These are phyloP conservation scores for Tenrec ecaudatus DNA, from an alignment of 2,113 vertebrate genomes.

Conservation along the genomic window DNA sequence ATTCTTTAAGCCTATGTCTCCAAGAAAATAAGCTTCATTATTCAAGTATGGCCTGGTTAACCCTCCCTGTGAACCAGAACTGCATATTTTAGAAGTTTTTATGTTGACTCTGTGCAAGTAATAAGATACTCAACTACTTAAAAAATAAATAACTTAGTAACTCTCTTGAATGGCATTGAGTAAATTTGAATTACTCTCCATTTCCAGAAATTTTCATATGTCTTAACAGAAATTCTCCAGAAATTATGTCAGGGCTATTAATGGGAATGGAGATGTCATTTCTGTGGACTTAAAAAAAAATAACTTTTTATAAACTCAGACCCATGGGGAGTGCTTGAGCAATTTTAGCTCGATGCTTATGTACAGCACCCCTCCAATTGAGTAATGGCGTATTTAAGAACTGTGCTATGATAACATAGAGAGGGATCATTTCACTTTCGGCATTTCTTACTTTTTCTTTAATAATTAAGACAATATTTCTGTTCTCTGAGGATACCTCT, in stretches of 20 bases:
- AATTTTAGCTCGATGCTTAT: conserved; percentile 33
- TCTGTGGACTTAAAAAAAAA: conserved; percentile 66
- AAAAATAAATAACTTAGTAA: conserved; percentile 58
- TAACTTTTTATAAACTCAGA: conserved; percentile 43
- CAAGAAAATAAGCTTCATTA: conserved; percentile 4
- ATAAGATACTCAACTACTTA: conserved; percentile 15
- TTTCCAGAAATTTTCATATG: conserved; percentile 66
- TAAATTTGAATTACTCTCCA: conserved; percentile 51
- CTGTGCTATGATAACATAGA: not conserved
- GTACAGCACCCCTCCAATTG: conserved; percentile 14
- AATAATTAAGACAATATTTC: conserved; percentile 45
- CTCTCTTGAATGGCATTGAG: conserved; percentile 41
- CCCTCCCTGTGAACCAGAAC: not conserved
- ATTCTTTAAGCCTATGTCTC: not conserved
- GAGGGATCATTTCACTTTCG: conserved; percentile 38
- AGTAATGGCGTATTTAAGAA: conserved; percentile 40
- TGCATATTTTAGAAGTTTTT: conserved; percentile 57
- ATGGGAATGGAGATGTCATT: conserved; percentile 45
- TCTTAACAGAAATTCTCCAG: conserved; percentile 59
- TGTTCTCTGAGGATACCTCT: conserved; percentile 68
- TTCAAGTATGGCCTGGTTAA: not conserved
- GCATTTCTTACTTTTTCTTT: conserved; percentile 55
- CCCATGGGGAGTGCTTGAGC: not conserved
- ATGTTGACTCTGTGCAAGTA: conserved; percentile 53
- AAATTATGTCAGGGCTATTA: conserved; percentile 47